Conservation (phyloP, 1,140 invertebrate species). For the Mesaphorura yosii region DNA sequence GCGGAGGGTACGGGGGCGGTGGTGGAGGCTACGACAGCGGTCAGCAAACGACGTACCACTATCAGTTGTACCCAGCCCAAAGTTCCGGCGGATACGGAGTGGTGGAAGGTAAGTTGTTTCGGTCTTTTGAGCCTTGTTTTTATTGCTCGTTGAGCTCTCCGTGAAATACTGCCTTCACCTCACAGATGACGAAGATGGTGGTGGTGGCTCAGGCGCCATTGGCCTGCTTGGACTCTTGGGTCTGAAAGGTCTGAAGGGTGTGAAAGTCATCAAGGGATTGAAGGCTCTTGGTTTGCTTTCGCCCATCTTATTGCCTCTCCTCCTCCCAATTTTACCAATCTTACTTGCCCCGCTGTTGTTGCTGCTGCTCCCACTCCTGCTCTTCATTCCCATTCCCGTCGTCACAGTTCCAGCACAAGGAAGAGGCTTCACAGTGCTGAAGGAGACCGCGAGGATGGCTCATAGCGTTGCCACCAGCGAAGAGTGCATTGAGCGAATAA, state of each 20-base stretch:
- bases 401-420: not conserved
- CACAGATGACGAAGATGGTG: not conserved
- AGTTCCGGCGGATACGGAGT: not conserved
- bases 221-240: not conserved
- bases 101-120: not conserved
- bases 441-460: not conserved
- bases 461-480: not conserved
- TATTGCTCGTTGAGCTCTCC: not conserved
- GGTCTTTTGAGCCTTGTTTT: not conserved
- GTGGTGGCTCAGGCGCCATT: not conserved
- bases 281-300: not conserved
- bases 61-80: not conserved
- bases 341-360: not conserved
- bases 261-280: not conserved
- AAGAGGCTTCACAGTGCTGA: not conserved
- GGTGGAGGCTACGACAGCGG: not conserved
- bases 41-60: not conserved
- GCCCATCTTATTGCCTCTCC: not conserved
- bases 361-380: not conserved
- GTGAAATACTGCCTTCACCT: not conserved
- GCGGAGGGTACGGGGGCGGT: not conserved
- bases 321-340: not conserved
- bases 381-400: constrained; percentile 5
- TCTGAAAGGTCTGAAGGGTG: not conserved
- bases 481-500: constrained; percentile 2